Base-by-base conservation (phyloP, 2,113 vertebrate genomes). In the Gallinago paraguaiae region DNA sequence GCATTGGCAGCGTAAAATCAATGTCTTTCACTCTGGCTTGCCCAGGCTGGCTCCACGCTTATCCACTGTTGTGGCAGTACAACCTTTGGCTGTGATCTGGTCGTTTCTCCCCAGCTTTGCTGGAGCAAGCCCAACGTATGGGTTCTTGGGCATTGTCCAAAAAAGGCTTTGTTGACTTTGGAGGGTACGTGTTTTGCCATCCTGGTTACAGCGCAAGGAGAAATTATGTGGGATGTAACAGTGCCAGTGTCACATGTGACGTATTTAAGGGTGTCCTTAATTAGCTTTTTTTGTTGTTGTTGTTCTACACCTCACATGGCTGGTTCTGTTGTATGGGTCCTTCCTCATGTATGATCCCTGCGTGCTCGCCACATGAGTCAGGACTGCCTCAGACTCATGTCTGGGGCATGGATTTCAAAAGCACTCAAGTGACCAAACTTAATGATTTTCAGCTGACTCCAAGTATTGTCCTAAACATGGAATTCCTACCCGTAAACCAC, bases 401-500 rank as follows among this genome's bases (percentile, higher is more conserved):
- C 93, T 92, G 76, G 80, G 82, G 48, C 93, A 78, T 13, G 83
- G 74, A 78, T 94, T 96, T 92, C 93, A 84, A 95, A 96, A 96
- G 61, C 82, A 84, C 80, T 84, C 88, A 76, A 94, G 77, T 96
- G 86, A 92, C 96, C 88, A 79, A 95, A 79, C 80, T 89, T 95
- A 96, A 95, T 95, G 92, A 82, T 84, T 97, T 91, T 96, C 95
- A 96, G 91, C 91, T 96, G 96, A 92, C 92, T 96, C 76, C 10
- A 23, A 61, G 77, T n/a, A 82, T 93, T 95, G 92, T 96, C 95
- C 92, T 89, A 82, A 96, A 87, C 74, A 59, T 77, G 88, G 84
- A 92, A 96, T 95, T 96, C 77, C 67, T 92, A 33, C 81, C 77
- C 88, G 41, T 41, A 82, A 96, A 75, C n/a, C 70, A 4, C 59